These are phyloP conservation scores for Spea hammondii DNA, from an alignment of 2,797 vertebrate species.

Conservation along the genomic window DNA sequence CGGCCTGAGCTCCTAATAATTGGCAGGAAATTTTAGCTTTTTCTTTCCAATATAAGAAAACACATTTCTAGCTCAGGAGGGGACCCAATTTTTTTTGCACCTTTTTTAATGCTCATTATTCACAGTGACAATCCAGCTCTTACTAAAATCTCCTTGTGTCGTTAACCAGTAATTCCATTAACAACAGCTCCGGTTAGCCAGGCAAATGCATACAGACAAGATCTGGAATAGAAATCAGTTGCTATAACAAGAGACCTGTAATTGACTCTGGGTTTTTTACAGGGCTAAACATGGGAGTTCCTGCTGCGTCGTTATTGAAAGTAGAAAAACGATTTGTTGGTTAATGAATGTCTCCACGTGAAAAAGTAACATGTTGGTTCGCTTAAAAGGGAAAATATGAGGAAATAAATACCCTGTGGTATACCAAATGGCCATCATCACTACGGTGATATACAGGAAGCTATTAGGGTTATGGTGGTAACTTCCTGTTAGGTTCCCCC, in stretches of 20 bases:
- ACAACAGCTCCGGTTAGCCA: background rate
- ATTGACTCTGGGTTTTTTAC: background rate
- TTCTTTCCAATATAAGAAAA: background rate
- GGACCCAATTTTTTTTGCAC: background rate
- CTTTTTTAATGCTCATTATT: background rate
- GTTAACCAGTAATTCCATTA: background rate
- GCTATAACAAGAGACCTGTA: slow-evolving; percentile 15
- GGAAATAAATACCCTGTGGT: background rate
- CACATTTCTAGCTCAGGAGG: background rate
- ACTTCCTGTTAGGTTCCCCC: no score
- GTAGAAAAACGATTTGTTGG: slow-evolving; percentile 1
- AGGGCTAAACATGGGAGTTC: background rate
- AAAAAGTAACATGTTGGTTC: background rate
- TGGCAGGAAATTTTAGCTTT: background rate
- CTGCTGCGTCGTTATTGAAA: background rate
- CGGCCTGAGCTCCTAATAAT: no score
- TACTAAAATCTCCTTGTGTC: background rate
- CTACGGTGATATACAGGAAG: no score
- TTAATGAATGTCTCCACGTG: background rate
- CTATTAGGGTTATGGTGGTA: no score
- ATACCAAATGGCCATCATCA: no score
- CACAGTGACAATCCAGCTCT: background rate
- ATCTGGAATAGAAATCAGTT: slow-evolving; percentile 13
- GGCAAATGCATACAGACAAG: background rate
- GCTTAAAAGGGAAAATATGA: background rate